Base-by-base conservation (phyloP, 2,113 vertebrate species). In the Caloenas nicobarica region DNA sequence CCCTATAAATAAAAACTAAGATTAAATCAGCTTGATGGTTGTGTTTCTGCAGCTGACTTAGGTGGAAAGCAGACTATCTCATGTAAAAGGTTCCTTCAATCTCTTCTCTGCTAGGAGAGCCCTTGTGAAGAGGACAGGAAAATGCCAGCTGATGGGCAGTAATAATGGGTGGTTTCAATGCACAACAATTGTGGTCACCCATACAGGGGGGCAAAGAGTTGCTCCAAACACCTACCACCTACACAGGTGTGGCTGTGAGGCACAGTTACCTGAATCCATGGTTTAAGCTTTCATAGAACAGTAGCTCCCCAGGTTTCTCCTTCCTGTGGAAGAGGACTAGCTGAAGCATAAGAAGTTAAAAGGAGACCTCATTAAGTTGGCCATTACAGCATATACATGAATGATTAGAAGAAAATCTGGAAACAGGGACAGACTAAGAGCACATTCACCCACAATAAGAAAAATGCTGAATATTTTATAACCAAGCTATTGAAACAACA, bases 121-220 rank as follows among this genome's bases (percentile, higher is more conserved):
- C 56, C 26, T 14, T 54, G 51, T 18, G 22, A 56, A 58, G 42
- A 81, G 38, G 26, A 74, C 4, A 82, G 46, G 68, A 73, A 86
- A 56, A 36, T 7, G 2, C 17, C 33, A 28, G 8, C 24, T 84
- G 42, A 34, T 17, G 58, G n/a, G 36, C 9, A 81, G 46, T 40
- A 44, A 48, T 7, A 24, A 53, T 17, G 21, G 8, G 19, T 58
- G 12, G 16, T 77, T 86, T 73, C 44, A 62, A 44, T 7, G 36
- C 4, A 6, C 19, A 48, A 3, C 12, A 23, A 15, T 0, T 57
- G 29, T 12, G 25, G 25, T 66, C 42, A 62, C 46, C 44, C 3
- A 15, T 1, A 11, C 0, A 0, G 0, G 14, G 29, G 24, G 7
- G n/a, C 44, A 54, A 80, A 86, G 46, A 6, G 26, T 69, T 88